phyloP scores from a whole-genome alignment of 2,888 invertebrate genomes.

The Callyntrura sp. region DNA sequence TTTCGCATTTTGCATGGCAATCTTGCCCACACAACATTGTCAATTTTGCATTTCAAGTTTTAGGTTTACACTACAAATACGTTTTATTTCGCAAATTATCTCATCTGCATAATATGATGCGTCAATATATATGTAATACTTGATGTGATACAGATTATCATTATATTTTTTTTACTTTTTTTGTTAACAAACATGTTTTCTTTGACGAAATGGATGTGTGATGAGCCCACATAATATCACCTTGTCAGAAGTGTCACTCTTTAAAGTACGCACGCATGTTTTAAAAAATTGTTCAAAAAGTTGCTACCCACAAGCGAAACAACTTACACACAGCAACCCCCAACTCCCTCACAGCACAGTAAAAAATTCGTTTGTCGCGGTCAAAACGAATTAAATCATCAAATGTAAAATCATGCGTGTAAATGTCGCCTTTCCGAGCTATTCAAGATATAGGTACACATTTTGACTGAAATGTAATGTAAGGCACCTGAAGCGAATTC shows the following conservation, averaged over 20 bases:
- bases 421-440: background rate
- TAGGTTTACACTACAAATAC: background rate
- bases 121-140: background rate
- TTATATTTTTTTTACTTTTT: background rate
- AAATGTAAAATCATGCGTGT: no score
- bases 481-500: conserved; percentile 5
- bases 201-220: background rate
- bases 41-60: background rate
- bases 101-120: conserved; percentile 38
- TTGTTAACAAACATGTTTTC: conserved; percentile 5
- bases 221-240: background rate
- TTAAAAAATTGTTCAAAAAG: conserved; percentile 31
- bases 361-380: background rate
- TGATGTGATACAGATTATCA: conserved; percentile 47
- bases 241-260: conserved; percentile 52
- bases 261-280: conserved; percentile 56
- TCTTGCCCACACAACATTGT: no score
- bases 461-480: background rate
- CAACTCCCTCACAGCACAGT: background rate
- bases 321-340: background rate
- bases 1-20: no score
- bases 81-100: background rate
- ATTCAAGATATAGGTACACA: background rate
- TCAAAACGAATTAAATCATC: conserved; percentile 4
- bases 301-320: conserved; percentile 3